Base-by-base conservation (phyloP, 2,888 invertebrate species). In the Clusia tigrina region DNA sequence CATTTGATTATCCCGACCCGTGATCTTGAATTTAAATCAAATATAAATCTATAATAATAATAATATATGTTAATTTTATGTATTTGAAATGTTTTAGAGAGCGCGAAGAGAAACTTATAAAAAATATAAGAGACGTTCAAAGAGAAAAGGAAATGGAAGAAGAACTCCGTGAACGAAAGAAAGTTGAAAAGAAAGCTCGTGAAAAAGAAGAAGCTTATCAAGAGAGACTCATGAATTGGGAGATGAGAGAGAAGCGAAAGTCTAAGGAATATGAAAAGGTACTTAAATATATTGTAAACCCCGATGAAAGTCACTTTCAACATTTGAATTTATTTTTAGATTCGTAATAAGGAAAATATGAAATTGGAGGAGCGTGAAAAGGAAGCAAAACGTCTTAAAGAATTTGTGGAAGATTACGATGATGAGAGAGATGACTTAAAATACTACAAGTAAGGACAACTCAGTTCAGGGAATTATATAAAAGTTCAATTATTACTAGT, bases 341-440 rank as follows among this genome's bases (percentile, higher is more conserved):
- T 95, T 82, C 89, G 91, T 64, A 92, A 94, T 77, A 91, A 92
- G 73, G 95, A 95, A 81, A 86, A 92, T 54, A 87, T 91, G 70
- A 91, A 92, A 76, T 91, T 94, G 77, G 92, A 93, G 77, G 96
- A 96, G 81, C 87, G 94, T 64, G 91, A 93, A 82, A 89, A 91
- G 64, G 98, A 99, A 85, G 97, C 96, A 1, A 94, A 95, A 85
- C 88, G 95, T 51, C 87, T 99, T 60, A 96, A 96, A 84, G 96
- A 98, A 86, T 99, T 99, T 84, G 88, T 99, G 2, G 99, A 99
- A 85, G 98, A 99, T 84, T 99, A 99, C 80, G 98, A 98, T 79
- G 99, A 99, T 83, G 97, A 98, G 84, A 87, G 96, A 58, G 97
- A 98, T 83, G 99, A 99, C 83, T 88, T 92, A 55, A 98, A 98